Percentiles rank a stretch among this genome's conserved stretches.
These are phyloP conservation scores for Prionailurus bengalensis DNA, from an alignment of 2,113 vertebrate species.

Conservation along the genomic window DNA sequence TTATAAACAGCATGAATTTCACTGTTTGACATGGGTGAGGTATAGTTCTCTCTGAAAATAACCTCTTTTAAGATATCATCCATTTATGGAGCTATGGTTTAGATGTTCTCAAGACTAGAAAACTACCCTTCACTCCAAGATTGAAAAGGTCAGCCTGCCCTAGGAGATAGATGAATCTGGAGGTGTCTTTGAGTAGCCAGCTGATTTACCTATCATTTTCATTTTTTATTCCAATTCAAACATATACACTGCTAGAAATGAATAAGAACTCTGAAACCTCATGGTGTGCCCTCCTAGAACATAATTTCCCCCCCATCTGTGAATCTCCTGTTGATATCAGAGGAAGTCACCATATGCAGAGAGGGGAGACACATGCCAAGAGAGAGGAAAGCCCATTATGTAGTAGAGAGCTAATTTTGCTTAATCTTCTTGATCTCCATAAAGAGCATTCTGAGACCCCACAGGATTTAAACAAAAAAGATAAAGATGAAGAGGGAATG, in stretches of 20 bases:
- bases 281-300: constrained; percentile 18
- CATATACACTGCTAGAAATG: constrained; percentile 26
- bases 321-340: constrained; percentile 79
- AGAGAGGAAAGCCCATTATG: constrained; percentile 79
- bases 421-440: constrained; percentile 84
- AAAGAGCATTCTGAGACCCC: constrained; percentile 80
- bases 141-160: constrained; percentile 42
- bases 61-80: constrained; percentile 45
- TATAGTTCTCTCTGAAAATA: constrained; percentile 57
- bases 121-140: not conserved
- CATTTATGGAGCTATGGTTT: constrained; percentile 46
- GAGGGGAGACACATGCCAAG: constrained; percentile 68
- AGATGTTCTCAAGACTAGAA: constrained; percentile 33
- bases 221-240: constrained; percentile 60
- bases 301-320: constrained; percentile 61
- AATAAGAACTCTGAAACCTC: constrained; percentile 51
- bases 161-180: constrained; percentile 27
- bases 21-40: constrained; percentile 62
- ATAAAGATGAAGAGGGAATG: constrained; percentile 80
- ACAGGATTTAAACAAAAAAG: constrained; percentile 82
- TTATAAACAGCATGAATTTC: constrained; percentile 74
- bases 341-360: constrained; percentile 69
- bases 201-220: constrained; percentile 63
- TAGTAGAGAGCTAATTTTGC: constrained; percentile 81
- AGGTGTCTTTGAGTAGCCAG: constrained; percentile 47